Percentiles rank a stretch among this genome's conserved stretches.
phyloP scores from a whole-genome alignment of 2,888 invertebrate genomes.

The Dryobota labecula region DNA sequence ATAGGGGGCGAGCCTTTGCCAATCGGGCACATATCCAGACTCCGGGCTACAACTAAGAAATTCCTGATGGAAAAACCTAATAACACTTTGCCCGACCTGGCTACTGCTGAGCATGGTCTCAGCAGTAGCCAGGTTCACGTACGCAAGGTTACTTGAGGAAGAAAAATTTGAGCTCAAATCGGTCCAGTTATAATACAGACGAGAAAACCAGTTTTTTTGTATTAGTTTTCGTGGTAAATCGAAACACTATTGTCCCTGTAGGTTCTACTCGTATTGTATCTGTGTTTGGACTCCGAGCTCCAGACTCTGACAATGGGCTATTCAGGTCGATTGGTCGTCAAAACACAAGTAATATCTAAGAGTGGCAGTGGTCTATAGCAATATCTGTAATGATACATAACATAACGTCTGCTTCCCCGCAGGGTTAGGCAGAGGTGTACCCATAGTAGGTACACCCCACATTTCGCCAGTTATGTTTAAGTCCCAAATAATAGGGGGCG shows the following conservation, averaged over 20 bases:
- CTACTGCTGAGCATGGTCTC: not conserved
- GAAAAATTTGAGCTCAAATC: not conserved
- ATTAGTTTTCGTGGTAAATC: not conserved
- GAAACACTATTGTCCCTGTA: not conserved
- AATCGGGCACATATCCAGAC: not conserved
- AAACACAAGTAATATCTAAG: constrained; percentile 21
- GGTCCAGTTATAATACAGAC: not conserved
- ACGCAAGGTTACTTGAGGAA: not conserved
- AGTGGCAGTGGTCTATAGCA: no score
- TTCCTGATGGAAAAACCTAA: not conserved
- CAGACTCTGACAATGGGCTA: constrained; percentile 35
- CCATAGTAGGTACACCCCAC: no score
- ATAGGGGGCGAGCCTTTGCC: not conserved
- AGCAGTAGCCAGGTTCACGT: not conserved
- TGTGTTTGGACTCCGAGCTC: constrained; percentile 4
- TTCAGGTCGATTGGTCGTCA: constrained; percentile 26
- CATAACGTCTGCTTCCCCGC: no score
- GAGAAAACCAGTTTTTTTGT: not conserved
- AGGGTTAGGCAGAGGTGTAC: no score
- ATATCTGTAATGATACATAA: no score
- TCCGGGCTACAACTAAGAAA: not conserved
- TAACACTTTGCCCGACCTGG: not conserved
- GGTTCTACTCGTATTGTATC: not conserved
- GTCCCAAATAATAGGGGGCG: no score
- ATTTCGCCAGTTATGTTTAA: no score